Conservation (phyloP, 2,113 vertebrate species). For the cattle (Bos taurus) region DNA sequence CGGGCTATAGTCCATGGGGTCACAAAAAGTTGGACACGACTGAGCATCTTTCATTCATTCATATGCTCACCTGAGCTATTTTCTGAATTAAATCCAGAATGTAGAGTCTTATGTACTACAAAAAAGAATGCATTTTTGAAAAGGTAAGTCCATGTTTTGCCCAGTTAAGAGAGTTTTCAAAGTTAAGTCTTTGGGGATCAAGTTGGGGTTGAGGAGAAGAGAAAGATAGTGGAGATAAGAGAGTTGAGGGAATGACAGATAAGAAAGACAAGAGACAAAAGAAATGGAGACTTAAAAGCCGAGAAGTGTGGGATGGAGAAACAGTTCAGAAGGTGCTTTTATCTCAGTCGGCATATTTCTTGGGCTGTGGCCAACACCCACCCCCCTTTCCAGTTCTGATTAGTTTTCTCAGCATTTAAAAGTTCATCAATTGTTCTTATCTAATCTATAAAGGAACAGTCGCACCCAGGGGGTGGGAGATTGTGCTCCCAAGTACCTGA, state of each 20-base stretch:
- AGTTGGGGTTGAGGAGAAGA: neutral
- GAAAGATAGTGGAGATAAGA: neutral
- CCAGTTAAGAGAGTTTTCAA: neutral
- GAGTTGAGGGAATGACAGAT: neutral
- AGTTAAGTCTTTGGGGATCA: neutral
- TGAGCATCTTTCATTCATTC: neutral
- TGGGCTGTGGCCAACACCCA: neutral
- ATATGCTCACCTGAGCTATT: neutral
- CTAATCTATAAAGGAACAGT: conserved; percentile 66
- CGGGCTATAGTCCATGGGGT: neutral
- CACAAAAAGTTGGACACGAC: neutral
- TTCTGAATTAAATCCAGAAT: conserved; percentile 25
- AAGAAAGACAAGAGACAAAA: neutral
- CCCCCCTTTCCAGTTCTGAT: conserved; percentile 4
- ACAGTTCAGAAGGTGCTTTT: neutral
- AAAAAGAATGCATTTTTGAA: neutral
- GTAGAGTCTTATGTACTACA: neutral
- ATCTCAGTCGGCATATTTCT: neutral
- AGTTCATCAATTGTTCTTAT: conserved; percentile 60
- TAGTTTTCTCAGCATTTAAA: conserved; percentile 64
- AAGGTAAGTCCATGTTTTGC: neutral
- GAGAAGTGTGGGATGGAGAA: neutral
- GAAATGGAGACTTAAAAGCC: neutral
- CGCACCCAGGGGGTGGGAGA: conserved; percentile 34
- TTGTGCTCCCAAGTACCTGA: conserved; percentile 27